Percentiles rank a stretch among this genome's conserved stretches.
Conservation (phyloP, 2,888 invertebrate genomes). For the Pheosia gnoma region DNA sequence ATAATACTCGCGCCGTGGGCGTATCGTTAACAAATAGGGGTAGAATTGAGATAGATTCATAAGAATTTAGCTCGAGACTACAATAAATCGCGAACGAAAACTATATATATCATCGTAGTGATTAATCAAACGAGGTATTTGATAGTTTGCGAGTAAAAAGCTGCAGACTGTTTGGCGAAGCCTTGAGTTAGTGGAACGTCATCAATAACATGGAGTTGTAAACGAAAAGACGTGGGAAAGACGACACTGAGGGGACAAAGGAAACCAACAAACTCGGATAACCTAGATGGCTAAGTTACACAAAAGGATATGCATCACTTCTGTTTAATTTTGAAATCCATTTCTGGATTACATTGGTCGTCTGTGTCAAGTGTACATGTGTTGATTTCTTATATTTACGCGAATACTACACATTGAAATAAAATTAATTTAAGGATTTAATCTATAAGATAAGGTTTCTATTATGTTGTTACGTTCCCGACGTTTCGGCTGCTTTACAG, state of each 20-base stretch:
- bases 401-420: too few species aligned
- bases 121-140: background rate
- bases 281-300: too few species aligned
- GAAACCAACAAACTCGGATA: background rate
- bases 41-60: background rate
- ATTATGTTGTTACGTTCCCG: too few species aligned
- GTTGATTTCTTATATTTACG: too few species aligned
- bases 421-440: too few species aligned
- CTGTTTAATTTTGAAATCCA: too few species aligned
- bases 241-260: background rate
- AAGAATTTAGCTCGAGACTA: background rate
- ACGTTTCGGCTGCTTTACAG: too few species aligned
- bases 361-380: too few species aligned
- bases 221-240: constrained; percentile 11
- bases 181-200: background rate
- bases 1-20: background rate
- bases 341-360: too few species aligned
- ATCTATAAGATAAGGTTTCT: too few species aligned
- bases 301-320: too few species aligned
- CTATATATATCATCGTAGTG: background rate
- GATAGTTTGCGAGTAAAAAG: constrained; percentile 2
- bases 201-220: constrained; percentile 8
- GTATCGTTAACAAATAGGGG: background rate
- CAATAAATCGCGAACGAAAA: background rate
- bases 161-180: background rate